Conservation (phyloP, 23 tunicate genomes). For the Trididemnum nubilum region DNA sequence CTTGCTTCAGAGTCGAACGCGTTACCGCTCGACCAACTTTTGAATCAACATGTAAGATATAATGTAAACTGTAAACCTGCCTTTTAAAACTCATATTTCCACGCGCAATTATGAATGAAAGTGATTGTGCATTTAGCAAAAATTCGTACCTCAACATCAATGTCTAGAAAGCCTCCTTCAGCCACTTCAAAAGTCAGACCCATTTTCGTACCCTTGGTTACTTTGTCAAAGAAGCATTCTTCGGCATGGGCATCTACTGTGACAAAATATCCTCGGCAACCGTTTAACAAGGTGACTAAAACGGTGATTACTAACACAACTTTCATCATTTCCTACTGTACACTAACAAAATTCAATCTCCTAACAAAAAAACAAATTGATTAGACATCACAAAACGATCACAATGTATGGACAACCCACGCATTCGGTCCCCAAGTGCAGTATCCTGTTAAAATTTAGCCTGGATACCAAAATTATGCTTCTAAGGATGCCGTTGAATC, state of each 20-base stretch:
- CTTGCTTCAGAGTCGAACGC: too few species aligned
- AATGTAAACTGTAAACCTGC: too few species aligned
- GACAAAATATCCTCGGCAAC: conserved; percentile 55
- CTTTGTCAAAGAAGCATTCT: conserved; percentile 97
- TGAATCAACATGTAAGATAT: too few species aligned
- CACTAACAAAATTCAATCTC: neutral
- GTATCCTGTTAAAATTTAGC: too few species aligned
- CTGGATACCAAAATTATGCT: too few species aligned
- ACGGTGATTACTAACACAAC: neutral
- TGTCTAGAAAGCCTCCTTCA: conserved; percentile 98
- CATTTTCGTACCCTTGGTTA: conserved; percentile 66
- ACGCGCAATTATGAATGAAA: too few species aligned
- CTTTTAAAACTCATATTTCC: too few species aligned
- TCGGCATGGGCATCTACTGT: conserved; percentile 99
- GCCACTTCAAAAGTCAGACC: conserved; percentile 98
- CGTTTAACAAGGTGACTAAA: neutral
- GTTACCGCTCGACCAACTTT: too few species aligned
- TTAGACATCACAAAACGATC: neutral
- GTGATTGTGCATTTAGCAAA: too few species aligned
- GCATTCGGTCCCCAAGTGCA: too few species aligned
- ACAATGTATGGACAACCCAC: too few species aligned
- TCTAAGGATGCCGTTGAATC: too few species aligned
- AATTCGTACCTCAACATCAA: conserved; percentile 99
- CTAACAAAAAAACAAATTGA: neutral
- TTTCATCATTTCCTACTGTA: neutral